phyloP scores from a whole-genome alignment of 2,888 invertebrate genomes.

The Eutolmus rufibarbis region DNA sequence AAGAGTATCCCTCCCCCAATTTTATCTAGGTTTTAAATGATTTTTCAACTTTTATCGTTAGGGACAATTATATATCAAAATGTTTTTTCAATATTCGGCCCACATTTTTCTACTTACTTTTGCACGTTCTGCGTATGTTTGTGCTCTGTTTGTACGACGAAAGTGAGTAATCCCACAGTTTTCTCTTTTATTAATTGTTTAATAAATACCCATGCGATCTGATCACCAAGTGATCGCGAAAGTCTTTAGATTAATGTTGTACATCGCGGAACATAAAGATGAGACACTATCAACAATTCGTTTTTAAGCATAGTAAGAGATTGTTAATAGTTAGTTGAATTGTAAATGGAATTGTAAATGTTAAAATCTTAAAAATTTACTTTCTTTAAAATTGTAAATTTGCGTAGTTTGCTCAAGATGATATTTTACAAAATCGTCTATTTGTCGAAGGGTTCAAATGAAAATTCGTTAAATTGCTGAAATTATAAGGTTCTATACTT shows the following conservation, averaged over 20 bases:
- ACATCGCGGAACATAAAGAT: neutral
- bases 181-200: neutral
- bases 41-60: neutral
- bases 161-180: neutral
- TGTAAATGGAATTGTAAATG: too few relatives aligned
- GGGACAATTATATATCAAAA: neutral
- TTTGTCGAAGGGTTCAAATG: too few relatives aligned
- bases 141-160: neutral
- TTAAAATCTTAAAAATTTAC: too few relatives aligned
- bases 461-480: too few relatives aligned
- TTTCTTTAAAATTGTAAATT: too few relatives aligned
- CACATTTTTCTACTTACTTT: neutral
- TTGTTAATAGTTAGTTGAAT: too few relatives aligned
- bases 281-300: neutral
- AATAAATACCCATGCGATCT: neutral
- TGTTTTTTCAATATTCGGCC: neutral
- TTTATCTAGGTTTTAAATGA: neutral
- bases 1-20: neutral
- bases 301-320: too few relatives aligned
- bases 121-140: neutral
- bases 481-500: too few relatives aligned
- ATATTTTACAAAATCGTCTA: too few relatives aligned
- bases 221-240: neutral
- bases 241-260: neutral
- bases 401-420: too few relatives aligned